A percentile compares a stretch with the other conserved stretches of the same genome.
Evolutionary conservation across 2,797 vertebrate species (phyloP).

Genomic region (Pangasius macronema): DNA sequence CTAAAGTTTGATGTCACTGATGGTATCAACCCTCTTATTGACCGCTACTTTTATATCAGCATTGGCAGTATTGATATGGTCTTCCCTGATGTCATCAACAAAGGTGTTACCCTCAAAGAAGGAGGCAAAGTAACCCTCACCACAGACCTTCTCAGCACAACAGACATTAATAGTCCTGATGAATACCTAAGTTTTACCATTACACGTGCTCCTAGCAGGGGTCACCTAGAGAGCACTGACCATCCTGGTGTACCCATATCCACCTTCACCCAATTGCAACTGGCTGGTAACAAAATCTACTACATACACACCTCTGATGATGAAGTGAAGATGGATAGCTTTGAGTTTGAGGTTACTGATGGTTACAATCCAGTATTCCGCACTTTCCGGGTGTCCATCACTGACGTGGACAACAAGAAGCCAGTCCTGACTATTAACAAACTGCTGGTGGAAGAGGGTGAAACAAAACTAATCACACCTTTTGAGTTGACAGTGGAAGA

Average conservation of each 20-base stretch:
- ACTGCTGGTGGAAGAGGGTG: constrained; percentile 79
- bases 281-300: constrained; percentile 86
- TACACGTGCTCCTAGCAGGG: constrained; percentile 78
- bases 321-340: constrained; percentile 87
- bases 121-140: constrained; percentile 83
- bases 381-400: constrained; percentile 85
- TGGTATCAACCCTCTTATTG: constrained; percentile 82
- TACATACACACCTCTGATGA: constrained; percentile 85
- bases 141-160: constrained; percentile 84
- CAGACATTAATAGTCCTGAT: constrained; percentile 84
- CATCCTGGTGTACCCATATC: constrained; percentile 79
- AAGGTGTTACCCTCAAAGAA: constrained; percentile 85
- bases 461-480: constrained; percentile 82
- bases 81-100: constrained; percentile 85
- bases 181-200: constrained; percentile 83
- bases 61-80: constrained; percentile 81
- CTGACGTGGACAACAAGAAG: constrained; percentile 86
- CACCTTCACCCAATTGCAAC: constrained; percentile 84
- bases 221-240: constrained; percentile 83
- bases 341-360: constrained; percentile 87
- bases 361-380: constrained; percentile 82
- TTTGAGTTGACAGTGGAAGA: constrained; percentile 87
- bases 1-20: constrained; percentile 90
- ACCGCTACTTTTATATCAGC: constrained; percentile 84
- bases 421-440: constrained; percentile 81